phyloP scores from a whole-genome alignment of 2,888 invertebrate species.

The Eupithecia exiguata region DNA sequence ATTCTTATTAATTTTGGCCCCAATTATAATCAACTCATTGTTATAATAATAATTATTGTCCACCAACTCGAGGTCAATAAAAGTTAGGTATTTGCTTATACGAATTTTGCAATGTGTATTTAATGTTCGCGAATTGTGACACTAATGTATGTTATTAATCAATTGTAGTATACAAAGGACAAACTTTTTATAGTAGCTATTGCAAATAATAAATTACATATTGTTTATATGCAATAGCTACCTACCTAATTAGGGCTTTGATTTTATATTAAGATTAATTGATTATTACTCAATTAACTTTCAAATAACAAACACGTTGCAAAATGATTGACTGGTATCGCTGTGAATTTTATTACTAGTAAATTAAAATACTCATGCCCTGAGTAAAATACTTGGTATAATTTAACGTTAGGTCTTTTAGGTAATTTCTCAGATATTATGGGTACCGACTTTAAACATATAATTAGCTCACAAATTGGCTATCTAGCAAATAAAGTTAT shows the following conservation, averaged over 20 bases:
- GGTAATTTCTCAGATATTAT: conserved; percentile 10
- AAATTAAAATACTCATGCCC: neutral
- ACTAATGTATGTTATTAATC: conserved; percentile 42
- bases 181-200: conserved; percentile 26
- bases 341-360: neutral
- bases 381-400: neutral
- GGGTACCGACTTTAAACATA: neutral
- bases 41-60: conserved; percentile 32
- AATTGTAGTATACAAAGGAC: conserved; percentile 30
- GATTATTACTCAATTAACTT: conserved; percentile 15
- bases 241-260: conserved; percentile 19
- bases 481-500: conserved; percentile 38
- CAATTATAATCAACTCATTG: conserved; percentile 23
- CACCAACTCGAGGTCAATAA: conserved; percentile 49
- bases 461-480: conserved; percentile 28
- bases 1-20: neutral
- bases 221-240: conserved; percentile 24
- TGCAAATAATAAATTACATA: conserved; percentile 29
- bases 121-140: conserved; percentile 43
- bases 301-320: neutral
- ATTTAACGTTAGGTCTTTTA: conserved; percentile 14
- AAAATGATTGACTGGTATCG: neutral
- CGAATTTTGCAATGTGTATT: conserved; percentile 45
- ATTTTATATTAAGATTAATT: conserved; percentile 17
- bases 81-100: conserved; percentile 47